A percentile compares a stretch with the other conserved stretches of the same genome.
phyloP scores from a whole-genome alignment of 2,888 invertebrate genomes.

The Plagodis dolabraria region DNA sequence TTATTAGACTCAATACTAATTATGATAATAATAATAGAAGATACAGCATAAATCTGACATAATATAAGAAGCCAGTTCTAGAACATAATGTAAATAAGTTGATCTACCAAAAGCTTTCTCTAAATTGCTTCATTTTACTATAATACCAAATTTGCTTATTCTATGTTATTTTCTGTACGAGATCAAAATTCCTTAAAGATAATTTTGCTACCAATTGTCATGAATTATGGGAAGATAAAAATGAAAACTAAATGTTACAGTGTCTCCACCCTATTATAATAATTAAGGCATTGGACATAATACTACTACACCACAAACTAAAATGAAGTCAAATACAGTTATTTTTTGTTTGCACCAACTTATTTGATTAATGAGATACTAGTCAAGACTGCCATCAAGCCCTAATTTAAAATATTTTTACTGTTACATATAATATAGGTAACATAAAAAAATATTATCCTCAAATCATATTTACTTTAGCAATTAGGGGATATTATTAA shows the following conservation, averaged over 20 bases:
- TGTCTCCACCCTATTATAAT: constrained; percentile 10
- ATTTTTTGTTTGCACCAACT: no score
- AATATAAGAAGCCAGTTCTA: constrained; percentile 4
- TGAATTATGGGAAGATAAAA: constrained; percentile 1
- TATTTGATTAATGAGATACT: no score
- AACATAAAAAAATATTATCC: no score
- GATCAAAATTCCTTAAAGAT: constrained; percentile 24
- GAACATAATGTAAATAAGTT: not conserved
- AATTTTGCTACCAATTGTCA: constrained; percentile 12
- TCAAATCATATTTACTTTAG: no score
- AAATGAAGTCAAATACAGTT: no score
- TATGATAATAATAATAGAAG: not conserved
- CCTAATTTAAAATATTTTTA: no score
- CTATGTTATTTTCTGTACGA: constrained; percentile 18
- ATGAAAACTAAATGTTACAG: not conserved
- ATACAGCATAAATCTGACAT: not conserved
- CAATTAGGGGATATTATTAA: no score
- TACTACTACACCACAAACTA: no score
- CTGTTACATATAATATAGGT: no score
- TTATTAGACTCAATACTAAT: not conserved
- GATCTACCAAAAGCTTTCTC: not conserved
- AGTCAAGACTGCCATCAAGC: no score
- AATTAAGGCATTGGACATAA: no score
- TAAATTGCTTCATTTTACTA: not conserved
- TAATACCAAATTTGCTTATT: constrained; percentile 4